Evolutionary conservation across 2,888 invertebrate genomes (phyloP).

Genomic region (Cheilosia urbana): DNA sequence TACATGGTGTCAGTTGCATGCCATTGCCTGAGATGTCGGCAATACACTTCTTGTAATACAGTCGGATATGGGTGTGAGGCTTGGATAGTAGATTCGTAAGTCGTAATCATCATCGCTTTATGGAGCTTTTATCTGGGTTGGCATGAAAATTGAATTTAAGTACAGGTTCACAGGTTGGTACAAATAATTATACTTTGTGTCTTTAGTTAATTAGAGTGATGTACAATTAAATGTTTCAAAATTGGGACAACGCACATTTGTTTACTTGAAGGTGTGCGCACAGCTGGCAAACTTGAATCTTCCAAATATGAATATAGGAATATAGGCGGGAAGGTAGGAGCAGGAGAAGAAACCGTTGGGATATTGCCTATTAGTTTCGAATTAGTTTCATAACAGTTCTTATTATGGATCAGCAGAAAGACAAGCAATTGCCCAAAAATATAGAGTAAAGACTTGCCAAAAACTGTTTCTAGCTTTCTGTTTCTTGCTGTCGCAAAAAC

Average conservation of each 20-base stretch:
- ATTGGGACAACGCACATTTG: background rate
- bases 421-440: no score
- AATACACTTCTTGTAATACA: background rate
- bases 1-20: background rate
- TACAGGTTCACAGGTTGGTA: constrained; percentile 28
- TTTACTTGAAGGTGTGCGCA: background rate
- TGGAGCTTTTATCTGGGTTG: constrained; percentile 51
- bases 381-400: no score
- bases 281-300: background rate
- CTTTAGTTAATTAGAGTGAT: constrained; percentile 25
- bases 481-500: no score
- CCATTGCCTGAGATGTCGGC: background rate
- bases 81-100: background rate
- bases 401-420: no score
- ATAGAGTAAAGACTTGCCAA: no score
- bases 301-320: background rate
- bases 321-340: background rate
- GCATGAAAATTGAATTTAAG: constrained; percentile 49
- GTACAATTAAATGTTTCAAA: constrained; percentile 4
- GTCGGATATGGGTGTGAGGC: constrained; percentile 36
- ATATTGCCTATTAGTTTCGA: no score
- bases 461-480: no score
- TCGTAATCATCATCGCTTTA: constrained; percentile 53
- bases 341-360: background rate
- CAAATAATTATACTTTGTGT: background rate